Base-by-base conservation (phyloP, 2,113 vertebrate genomes). In the Lathamus discolor region DNA sequence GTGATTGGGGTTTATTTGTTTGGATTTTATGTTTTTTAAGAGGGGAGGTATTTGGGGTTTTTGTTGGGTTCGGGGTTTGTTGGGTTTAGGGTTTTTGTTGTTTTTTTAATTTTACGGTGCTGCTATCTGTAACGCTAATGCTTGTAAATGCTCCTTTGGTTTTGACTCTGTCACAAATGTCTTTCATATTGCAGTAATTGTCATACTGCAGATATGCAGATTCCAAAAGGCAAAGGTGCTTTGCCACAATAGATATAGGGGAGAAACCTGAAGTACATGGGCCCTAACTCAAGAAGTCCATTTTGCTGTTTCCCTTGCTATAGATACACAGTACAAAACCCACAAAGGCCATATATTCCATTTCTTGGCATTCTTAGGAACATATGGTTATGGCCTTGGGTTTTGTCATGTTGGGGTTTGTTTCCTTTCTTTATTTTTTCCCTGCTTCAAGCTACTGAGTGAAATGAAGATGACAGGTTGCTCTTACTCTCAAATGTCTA, bases 401-500 rank as follows among this genome's bases (percentile, higher is more conserved):
- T 83, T 92, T 37, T 92, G 22, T 15, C 33, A 59, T 16, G 33
- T 59, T 59, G 57, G 13, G 1, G 3, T 22, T 59, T 17, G 37
- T 2, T 52, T 2, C 24, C 12, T 8, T 33, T 68, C 63, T 76
- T 43, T 39, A 8, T 39, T 81, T 72, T 74, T 33, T 3, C 3
- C 5, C 4, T n/a, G 11, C 73, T 33, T 74, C 29, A 67, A 67
- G 22, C 11, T 82, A 52, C 43, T 10, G 68, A 63, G 29, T 51
- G 17, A 29, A 64, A 46, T 55, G 72, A 81, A 94, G 78, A 27
- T 29, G 82, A 80, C 44, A 80, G 25, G 25, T 95, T 91, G 88
- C 52, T 83, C 74, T 93, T 83, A 16, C 73, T 95, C 63, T 96
- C 80, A 95, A 80, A 83, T 3, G 14, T 41, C 35, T 91, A 90